Base-by-base conservation (phyloP, 1,140 invertebrate species). In the Medauroidea extradentata region DNA sequence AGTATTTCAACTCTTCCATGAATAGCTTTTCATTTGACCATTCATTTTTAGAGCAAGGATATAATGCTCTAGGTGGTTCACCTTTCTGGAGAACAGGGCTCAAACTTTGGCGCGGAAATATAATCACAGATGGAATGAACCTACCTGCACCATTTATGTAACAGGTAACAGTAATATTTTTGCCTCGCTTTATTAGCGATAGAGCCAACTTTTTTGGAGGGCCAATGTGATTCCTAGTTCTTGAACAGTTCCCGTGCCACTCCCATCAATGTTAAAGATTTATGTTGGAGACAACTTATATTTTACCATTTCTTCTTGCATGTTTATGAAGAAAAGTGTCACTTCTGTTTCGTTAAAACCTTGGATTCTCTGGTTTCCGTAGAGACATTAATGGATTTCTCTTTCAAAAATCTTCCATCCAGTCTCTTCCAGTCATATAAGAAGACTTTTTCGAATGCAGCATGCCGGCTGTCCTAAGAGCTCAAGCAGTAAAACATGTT, bases 191-290 rank as follows among this genome's bases (percentile, higher is more conserved):
- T 50, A 59, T 70, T 75, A 21, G 71, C 69, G 13, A 73, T 50
- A 19, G 60, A 50, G 14, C 72, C 74, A 34, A 78, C 65, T 69
- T 77, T 73, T 19, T 70, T 63, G 38, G 18, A n/a, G 8, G 34
- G 65, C 62, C 8, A 76, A 24, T 13, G 72, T 62, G 66, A 67
- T 64, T 63, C 54, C 5, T 21, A 18, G 27, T 63, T 59, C 62
- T 70, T 73, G 66, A 54, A 74, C 62, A 34, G 66, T 73, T 9
- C 67, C 69, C 16, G 71, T 29, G 8, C 73, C 74, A 38, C 69
- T 76, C 53, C 73, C 71, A 49, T 75, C 73, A 13, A 70, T 61
- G 61, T 78, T 79, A 52, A 65, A 78, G 23, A 78, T 75, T 53
- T 65, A 57, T 23, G 57, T 53, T 14, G 69, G 54, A 60, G 24